A percentile compares a stretch with the other conserved stretches of the same genome.
phyloP scores from a whole-genome alignment of 2,113 vertebrate species.

The Anolis sagrei region DNA sequence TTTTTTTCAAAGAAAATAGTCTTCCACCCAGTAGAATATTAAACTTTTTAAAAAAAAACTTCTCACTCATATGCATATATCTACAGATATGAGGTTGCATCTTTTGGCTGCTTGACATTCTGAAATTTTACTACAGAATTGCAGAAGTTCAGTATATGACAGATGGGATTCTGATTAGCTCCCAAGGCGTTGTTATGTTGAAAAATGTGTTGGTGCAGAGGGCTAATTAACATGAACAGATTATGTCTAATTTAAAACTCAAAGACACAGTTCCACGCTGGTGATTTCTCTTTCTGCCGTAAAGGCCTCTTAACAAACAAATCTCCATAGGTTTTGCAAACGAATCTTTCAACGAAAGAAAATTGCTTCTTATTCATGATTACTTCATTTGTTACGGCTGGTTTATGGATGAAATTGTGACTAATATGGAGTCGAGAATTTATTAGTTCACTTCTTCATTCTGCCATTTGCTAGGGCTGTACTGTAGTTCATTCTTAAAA shows the following conservation, averaged over 20 bases:
- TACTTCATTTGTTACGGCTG: background rate
- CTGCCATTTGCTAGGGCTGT: background rate
- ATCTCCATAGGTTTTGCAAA: background rate
- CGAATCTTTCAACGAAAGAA: background rate
- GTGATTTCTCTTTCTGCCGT: background rate
- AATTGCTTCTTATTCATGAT: background rate
- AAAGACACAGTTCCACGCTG: background rate
- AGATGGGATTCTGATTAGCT: background rate
- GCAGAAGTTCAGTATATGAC: slow-evolving; percentile 21
- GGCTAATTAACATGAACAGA: background rate
- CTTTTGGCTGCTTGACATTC: background rate
- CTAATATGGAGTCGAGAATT: background rate
- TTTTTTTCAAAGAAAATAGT: too few relatives aligned
- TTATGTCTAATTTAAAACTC: background rate
- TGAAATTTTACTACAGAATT: background rate
- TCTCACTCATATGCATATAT: background rate
- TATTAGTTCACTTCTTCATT: background rate
- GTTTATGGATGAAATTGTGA: background rate
- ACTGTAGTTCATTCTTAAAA: background rate
- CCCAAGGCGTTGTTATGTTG: background rate
- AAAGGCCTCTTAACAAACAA: background rate
- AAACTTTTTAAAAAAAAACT: background rate
- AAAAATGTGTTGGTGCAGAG: rapidly evolving
- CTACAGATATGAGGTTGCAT: background rate
- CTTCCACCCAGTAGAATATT: too few relatives aligned